Conservation (phyloP, 2,113 vertebrate species). For the Melospiza georgiana region DNA sequence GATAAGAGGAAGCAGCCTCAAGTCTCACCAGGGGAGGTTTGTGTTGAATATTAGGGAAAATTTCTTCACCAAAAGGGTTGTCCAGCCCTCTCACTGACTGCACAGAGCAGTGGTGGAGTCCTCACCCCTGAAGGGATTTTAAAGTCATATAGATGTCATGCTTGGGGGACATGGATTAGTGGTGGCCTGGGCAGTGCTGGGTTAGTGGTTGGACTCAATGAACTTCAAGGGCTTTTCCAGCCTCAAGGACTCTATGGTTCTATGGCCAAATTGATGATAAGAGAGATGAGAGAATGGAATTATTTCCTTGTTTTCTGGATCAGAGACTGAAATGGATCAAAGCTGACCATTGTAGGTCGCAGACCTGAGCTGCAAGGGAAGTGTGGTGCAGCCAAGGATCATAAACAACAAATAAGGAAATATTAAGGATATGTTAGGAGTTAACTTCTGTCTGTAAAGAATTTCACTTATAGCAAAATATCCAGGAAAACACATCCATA, state of each 20-base stretch:
- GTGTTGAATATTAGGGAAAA: background rate
- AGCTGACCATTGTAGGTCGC: background rate
- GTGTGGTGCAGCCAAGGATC: background rate
- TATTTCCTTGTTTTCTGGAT: background rate
- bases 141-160: background rate
- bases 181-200: background rate
- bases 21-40: background rate
- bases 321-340: background rate
- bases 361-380: background rate
- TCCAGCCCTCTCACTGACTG: background rate
- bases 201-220: background rate
- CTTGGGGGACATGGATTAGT: background rate
- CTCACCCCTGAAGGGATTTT: background rate
- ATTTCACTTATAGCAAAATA: background rate
- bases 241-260: background rate
- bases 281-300: background rate
- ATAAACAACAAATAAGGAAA: background rate
- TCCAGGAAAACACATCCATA: background rate
- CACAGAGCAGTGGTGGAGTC: background rate
- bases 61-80: background rate
- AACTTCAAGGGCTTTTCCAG: background rate
- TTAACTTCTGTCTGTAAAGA: background rate
- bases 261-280: background rate
- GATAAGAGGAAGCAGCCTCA: background rate
- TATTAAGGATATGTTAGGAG: background rate